A percentile compares a stretch with the other conserved stretches of the same genome.
These are phyloP conservation scores for Oophaga pumilio DNA, from an alignment of 2,113 vertebrate species.

Conservation along the genomic window DNA sequence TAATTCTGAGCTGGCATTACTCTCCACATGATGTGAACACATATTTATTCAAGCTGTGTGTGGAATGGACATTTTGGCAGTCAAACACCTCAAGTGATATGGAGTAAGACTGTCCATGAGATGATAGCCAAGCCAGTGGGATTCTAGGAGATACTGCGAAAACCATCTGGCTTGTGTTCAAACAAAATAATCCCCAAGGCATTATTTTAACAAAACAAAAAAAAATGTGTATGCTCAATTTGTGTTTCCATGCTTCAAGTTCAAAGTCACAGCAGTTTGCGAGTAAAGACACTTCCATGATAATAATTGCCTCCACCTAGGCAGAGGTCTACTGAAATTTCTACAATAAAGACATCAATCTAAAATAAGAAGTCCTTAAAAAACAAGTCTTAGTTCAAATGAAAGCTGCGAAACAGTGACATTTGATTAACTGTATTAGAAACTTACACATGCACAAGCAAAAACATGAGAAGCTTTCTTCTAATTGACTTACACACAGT, in stretches of 20 bases:
- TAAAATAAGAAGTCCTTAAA: not conserved
- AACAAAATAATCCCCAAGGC: constrained; percentile 53
- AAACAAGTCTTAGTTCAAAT: not conserved
- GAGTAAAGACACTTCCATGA: constrained; percentile 41
- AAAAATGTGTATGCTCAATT: constrained; percentile 36
- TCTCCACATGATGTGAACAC: constrained; percentile 44
- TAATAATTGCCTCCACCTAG: constrained; percentile 38
- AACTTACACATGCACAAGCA: not conserved
- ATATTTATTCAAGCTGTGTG: constrained; percentile 53
- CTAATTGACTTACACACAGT: not conserved
- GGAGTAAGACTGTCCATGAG: constrained; percentile 54
- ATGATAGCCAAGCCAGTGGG: constrained; percentile 56
- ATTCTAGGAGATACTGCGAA: constrained; percentile 56
- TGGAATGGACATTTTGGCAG: constrained; percentile 58
- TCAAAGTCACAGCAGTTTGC: constrained; percentile 52
- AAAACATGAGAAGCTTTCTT: not conserved
- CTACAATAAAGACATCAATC: not conserved
- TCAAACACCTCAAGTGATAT: constrained; percentile 50
- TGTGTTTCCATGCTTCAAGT: constrained; percentile 47
- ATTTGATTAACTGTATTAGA: not conserved
- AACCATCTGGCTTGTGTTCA: constrained; percentile 56
- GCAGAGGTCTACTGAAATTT: constrained; percentile 2
- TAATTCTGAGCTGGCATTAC: constrained; percentile 52
- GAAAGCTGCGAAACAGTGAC: constrained; percentile 26
- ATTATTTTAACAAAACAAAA: constrained; percentile 54